Evolutionary conservation across 1,140 invertebrate species (phyloP).

Genomic region (Psilanteris sp.): DNA sequence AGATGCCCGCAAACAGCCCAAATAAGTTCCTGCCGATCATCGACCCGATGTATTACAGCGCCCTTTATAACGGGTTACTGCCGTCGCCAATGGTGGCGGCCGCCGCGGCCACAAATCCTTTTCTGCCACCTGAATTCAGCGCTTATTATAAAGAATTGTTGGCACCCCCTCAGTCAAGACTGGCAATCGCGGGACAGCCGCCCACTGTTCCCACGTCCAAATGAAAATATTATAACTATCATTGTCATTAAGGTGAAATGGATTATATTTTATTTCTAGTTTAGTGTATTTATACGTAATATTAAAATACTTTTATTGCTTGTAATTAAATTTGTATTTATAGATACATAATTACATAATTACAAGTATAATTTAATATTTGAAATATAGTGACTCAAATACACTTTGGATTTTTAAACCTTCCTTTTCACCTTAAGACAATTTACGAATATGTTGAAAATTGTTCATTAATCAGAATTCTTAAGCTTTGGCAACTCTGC

Average conservation of each 20-base stretch:
- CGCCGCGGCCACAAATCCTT: constrained; percentile 61
- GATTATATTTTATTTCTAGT: too few species aligned
- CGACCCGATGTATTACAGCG: constrained; percentile 76
- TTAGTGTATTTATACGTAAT: too few species aligned
- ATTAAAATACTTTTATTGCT: too few species aligned
- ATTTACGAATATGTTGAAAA: too few species aligned
- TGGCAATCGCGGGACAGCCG: constrained; percentile 72
- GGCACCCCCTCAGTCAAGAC: constrained; percentile 75
- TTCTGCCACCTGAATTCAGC: constrained; percentile 74
- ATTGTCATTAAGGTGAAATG: not conserved
- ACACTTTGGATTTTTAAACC: too few species aligned
- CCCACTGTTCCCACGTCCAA: constrained; percentile 77
- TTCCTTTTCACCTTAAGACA: too few species aligned
- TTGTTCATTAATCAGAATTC: too few species aligned
- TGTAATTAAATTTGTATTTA: too few species aligned
- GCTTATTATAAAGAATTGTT: constrained; percentile 78
- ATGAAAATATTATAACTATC: constrained; percentile 59
- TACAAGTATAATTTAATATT: too few species aligned
- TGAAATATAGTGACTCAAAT: too few species aligned
- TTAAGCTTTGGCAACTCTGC: too few species aligned
- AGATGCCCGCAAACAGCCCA: constrained; percentile 67
- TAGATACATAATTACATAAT: too few species aligned
- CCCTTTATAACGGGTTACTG: constrained; percentile 77
- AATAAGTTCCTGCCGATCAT: constrained; percentile 76
- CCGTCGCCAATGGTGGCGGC: constrained; percentile 69